These are phyloP conservation scores for Ivindomyrus marchei DNA, from an alignment of 2,113 vertebrate species.

Conservation along the genomic window DNA sequence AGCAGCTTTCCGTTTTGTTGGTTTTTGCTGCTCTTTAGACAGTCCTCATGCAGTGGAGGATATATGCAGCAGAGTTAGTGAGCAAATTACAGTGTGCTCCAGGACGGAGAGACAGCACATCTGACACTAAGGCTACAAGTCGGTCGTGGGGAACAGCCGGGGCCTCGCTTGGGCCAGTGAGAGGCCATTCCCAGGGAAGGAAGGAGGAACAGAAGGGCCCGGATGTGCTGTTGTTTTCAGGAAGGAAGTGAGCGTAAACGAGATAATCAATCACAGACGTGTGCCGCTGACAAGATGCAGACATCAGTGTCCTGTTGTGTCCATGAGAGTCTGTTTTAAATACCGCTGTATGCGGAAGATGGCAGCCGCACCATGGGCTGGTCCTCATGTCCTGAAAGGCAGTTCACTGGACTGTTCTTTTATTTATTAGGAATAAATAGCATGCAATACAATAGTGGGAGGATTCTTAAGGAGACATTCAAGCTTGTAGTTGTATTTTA, in stretches of 20 bases:
- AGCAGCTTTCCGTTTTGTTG: not conserved
- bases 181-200: not conserved
- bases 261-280: constrained; percentile 32
- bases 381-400: not conserved
- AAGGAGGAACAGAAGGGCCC: constrained; percentile 6
- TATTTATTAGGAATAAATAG: not conserved
- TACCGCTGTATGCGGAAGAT: not conserved
- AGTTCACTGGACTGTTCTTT: not conserved
- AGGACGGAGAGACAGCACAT: not conserved
- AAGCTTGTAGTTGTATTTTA: not conserved
- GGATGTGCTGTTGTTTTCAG: constrained; percentile 20
- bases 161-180: not conserved
- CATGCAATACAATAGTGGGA: not conserved
- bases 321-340: not conserved
- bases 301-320: constrained; percentile 19
- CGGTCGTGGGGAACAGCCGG: not conserved
- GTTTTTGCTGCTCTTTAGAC: not conserved
- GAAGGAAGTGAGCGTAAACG: constrained; percentile 38
- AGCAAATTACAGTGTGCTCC: not conserved
- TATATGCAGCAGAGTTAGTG: not conserved
- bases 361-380: not conserved
- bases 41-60: not conserved
- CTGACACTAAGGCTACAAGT: not conserved
- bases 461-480: not conserved
- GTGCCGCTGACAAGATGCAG: constrained; percentile 11